Conservation (phyloP, 2,797 vertebrate species). For the Lepilemur ruficaudatus region DNA sequence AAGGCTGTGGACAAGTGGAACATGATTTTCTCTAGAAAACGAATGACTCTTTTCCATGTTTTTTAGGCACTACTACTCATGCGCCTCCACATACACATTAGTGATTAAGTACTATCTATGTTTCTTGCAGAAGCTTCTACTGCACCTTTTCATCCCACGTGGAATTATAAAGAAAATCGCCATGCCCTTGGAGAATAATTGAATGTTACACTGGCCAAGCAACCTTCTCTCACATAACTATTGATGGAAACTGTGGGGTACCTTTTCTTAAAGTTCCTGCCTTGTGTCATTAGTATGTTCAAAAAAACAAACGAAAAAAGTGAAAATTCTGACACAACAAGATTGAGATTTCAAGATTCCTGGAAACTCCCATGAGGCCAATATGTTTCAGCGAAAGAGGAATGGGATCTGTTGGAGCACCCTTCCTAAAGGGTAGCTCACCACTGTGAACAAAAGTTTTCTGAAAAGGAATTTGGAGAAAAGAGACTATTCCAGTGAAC, state of each 20-base stretch:
- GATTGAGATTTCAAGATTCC: constrained; percentile 20
- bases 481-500: no score
- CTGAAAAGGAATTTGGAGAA: no score
- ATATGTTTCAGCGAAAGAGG: background rate
- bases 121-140: background rate
- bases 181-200: constrained; percentile 37
- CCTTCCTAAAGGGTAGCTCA: background rate
- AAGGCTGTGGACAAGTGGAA: fast-evolving
- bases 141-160: constrained; percentile 20
- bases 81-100: background rate
- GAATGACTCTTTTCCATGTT: background rate
- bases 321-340: constrained; percentile 40
- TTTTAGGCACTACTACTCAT: background rate
- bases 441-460: no score
- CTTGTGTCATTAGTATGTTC: constrained; percentile 36
- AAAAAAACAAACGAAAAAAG: constrained; percentile 61
- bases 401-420: fast-evolving
- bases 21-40: background rate
- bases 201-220: constrained; percentile 42
- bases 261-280: constrained; percentile 52
- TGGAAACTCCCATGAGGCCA: background rate
- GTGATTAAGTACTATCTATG: background rate
- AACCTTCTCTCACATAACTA: constrained; percentile 39
- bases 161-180: constrained; percentile 48
- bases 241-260: constrained; percentile 23